These are phyloP conservation scores for Corythucha ciliata DNA, from an alignment of 2,888 invertebrate genomes.

Conservation along the genomic window DNA sequence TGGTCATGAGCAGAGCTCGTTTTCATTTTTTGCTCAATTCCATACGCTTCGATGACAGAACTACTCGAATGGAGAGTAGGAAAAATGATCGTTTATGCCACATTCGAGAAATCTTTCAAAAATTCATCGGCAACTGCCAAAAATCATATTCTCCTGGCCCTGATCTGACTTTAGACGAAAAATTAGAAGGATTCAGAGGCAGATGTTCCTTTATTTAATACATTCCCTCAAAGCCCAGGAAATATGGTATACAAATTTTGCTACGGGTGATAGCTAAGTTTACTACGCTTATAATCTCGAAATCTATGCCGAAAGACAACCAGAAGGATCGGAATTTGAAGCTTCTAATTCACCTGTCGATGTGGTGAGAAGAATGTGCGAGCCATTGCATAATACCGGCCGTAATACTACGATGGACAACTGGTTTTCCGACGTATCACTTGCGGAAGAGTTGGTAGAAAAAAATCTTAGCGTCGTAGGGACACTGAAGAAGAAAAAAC, in stretches of 20 bases:
- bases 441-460: slow-evolving; percentile 28
- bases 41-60: slow-evolving; percentile 6
- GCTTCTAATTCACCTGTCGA: slow-evolving; percentile 33
- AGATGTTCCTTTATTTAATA: not conserved
- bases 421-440: slow-evolving; percentile 37
- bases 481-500: slow-evolving; percentile 20
- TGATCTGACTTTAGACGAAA: slow-evolving; percentile 6
- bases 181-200: slow-evolving; percentile 14
- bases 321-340: slow-evolving; percentile 6
- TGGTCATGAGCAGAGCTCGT: slow-evolving; percentile 5
- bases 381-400: slow-evolving; percentile 35
- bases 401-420: slow-evolving; percentile 37
- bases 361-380: slow-evolving; percentile 33
- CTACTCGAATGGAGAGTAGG: not conserved
- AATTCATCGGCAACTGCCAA: not conserved
- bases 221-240: slow-evolving; percentile 12
- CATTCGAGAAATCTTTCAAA: slow-evolving; percentile 5
- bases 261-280: slow-evolving; percentile 10
- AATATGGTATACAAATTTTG: slow-evolving; percentile 12
- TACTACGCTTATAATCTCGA: slow-evolving; percentile 14
- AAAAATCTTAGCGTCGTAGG: slow-evolving; percentile 9
- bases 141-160: slow-evolving; percentile 6
- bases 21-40: not conserved
- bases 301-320: slow-evolving; percentile 17
- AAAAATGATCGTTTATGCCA: slow-evolving; percentile 1